phyloP scores from a whole-genome alignment of 1,140 invertebrate genomes.

The Cherax quadricarinatus region DNA sequence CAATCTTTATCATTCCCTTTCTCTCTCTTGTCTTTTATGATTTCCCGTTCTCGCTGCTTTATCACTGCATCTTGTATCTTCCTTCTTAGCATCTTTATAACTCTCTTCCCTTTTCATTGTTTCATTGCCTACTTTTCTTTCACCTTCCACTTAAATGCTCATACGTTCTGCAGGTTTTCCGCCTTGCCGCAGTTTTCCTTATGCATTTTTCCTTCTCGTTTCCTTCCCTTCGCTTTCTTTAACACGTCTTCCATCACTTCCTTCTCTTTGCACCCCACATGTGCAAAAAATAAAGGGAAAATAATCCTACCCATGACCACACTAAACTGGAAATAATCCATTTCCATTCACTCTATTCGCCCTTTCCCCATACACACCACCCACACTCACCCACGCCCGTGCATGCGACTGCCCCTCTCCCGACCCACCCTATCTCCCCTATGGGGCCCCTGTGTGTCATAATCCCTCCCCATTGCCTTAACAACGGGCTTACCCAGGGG shows the following conservation, averaged over 20 bases:
- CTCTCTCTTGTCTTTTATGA: too few species aligned
- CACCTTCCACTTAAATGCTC: too few species aligned
- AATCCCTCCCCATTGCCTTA: conserved; percentile 1
- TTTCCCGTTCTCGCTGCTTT: too few species aligned
- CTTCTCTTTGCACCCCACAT: neutral
- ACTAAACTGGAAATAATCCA: neutral
- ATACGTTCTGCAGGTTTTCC: too few species aligned
- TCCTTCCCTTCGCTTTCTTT: neutral
- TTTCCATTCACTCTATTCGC: neutral
- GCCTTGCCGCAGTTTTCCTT: too few species aligned
- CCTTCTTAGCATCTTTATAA: neutral
- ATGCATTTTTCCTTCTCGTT: neutral
- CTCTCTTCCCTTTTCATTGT: neutral
- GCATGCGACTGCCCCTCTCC: neutral
- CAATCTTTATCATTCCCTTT: too few species aligned
- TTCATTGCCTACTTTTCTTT: too few species aligned
- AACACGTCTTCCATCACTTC: neutral
- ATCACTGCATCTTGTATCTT: too few species aligned
- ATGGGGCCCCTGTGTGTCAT: neutral
- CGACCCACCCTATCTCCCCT: neutral
- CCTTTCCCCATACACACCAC: neutral
- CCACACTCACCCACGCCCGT: neutral
- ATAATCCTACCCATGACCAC: too few species aligned
- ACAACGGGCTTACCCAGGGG: conserved; percentile 6
- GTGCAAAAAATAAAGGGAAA: too few species aligned